phyloP scores from a whole-genome alignment of 2,888 invertebrate genomes.

The Oasisia sp. region DNA sequence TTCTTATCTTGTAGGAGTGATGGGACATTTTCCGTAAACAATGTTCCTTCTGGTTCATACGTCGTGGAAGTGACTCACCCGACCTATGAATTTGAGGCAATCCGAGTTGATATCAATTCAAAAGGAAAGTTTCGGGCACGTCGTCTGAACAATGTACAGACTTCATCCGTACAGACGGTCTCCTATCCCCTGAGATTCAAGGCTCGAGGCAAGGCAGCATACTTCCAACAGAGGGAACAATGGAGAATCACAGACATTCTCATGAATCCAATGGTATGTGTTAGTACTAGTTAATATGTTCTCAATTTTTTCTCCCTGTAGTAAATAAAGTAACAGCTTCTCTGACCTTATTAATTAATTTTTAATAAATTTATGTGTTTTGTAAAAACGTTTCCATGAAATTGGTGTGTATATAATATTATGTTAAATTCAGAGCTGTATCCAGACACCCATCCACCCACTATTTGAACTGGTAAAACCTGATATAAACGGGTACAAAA shows the following conservation, averaged over 20 bases:
- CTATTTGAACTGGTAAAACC: too few relatives aligned
- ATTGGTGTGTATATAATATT: too few relatives aligned
- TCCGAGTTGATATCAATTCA: conserved; percentile 95
- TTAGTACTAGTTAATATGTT: background rate
- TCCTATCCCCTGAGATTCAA: conserved; percentile 93
- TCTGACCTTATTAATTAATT: too few relatives aligned
- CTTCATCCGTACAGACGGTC: conserved; percentile 78
- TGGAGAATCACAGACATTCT: conserved; percentile 97
- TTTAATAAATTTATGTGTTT: too few relatives aligned
- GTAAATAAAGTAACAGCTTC: background rate
- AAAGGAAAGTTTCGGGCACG: conserved; percentile 96
- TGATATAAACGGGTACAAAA: too few relatives aligned
- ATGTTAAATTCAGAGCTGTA: too few relatives aligned
- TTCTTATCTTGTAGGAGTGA: conserved; percentile 76
- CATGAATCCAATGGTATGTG: conserved; percentile 88
- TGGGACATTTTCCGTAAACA: conserved; percentile 88
- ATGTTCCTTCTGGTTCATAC: conserved; percentile 77
- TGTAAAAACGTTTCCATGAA: too few relatives aligned
- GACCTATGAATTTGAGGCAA: conserved; percentile 91
- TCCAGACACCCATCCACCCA: too few relatives aligned
- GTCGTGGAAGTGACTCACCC: conserved; percentile 92
- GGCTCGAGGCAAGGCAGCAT: conserved; percentile 76
- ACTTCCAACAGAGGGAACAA: conserved; percentile 92
- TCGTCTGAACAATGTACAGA: conserved; percentile 93
- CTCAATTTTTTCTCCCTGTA: too few relatives aligned